Base-by-base conservation (phyloP, 2,113 vertebrate species). In the Pterophyllum scalare region DNA sequence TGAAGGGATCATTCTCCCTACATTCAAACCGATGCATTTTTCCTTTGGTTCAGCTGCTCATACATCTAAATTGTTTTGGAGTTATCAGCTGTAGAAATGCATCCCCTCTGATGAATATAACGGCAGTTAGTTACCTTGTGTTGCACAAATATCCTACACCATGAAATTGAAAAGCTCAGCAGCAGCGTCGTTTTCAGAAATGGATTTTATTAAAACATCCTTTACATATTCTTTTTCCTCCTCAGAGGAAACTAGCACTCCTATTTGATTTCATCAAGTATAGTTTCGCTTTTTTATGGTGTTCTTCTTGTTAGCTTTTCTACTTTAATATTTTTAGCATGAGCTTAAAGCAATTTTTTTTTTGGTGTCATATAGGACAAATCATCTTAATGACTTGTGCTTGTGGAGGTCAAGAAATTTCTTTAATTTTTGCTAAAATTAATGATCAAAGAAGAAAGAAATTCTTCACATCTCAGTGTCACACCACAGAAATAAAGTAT, bases 401-500 rank as follows among this genome's bases (percentile, higher is more conserved):
- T 3, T 82, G 7, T 33, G 17, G 17, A 31, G 67, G 59, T 87
- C 59, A 56, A 20, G 43, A 35, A 33, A 33, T n/a, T 62, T 31
- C 24, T 52, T 65, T 72, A 13, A 13, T 19, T n/a, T 70, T 38
- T 17, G 9, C n/a, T 82, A 59, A 65, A 22, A 72, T 6, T n/a
- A n/a, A 70, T 26, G 70, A 86, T 86, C 72, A 86, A 86, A 83
- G 61, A 40, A 64, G 40, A 64, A 52, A 9, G 13, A 74, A 52
- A 49, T n/a, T 52, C 57, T 67, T 46, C 40, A 67, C 38, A 67
- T 46, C 22, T 26, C 38, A 46, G 38, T 67, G 13, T 43, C 8
- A 46, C 22, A 46, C 38, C 22, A 67, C 14, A 67, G 40, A 67
- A 19, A 26, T 67, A 26, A 67, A 26, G 40, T 15, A 19, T 67